Percentiles rank a stretch among this genome's conserved stretches.
Evolutionary conservation across 2,797 vertebrate species (phyloP).

Genomic region (Hoplostethus atlanticus): DNA sequence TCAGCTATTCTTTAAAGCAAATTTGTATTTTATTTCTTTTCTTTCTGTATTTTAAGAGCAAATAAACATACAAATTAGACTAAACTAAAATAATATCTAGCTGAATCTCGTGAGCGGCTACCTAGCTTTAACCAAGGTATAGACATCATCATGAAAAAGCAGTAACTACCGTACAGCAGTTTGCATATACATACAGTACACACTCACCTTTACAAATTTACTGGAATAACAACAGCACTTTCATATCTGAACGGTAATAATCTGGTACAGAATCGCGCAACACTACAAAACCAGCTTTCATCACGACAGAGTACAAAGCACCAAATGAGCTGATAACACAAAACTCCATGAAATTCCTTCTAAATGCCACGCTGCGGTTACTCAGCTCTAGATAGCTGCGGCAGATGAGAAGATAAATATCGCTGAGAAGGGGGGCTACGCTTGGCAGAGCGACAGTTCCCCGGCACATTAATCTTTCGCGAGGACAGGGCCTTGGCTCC

Average conservation of each 20-base stretch:
- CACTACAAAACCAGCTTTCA: constrained; percentile 7
- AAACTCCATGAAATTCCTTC: background rate
- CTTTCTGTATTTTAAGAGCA: background rate
- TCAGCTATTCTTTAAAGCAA: background rate
- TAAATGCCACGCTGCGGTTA: constrained; percentile 3
- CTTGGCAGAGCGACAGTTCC: constrained; percentile 19
- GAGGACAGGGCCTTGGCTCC: constrained; percentile 38
- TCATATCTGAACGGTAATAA: background rate
- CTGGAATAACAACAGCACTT: background rate
- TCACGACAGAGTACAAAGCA: background rate
- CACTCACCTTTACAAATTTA: background rate
- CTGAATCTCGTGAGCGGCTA: too few species aligned
- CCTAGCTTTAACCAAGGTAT: too few species aligned
- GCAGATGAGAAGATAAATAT: constrained; percentile 19
- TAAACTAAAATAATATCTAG: too few species aligned
- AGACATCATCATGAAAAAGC: background rate
- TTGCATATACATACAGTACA: background rate
- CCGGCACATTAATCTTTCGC: constrained; percentile 35
- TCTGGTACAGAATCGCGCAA: background rate
- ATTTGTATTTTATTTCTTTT: background rate
- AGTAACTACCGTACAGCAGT: background rate
- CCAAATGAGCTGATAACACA: constrained; percentile 4
- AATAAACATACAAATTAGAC: too few species aligned
- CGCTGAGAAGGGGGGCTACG: background rate
- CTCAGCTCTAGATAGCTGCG: background rate